Evolutionary conservation across 2,888 invertebrate genomes (phyloP).

Genomic region (Pristionchus japonicus): DNA sequence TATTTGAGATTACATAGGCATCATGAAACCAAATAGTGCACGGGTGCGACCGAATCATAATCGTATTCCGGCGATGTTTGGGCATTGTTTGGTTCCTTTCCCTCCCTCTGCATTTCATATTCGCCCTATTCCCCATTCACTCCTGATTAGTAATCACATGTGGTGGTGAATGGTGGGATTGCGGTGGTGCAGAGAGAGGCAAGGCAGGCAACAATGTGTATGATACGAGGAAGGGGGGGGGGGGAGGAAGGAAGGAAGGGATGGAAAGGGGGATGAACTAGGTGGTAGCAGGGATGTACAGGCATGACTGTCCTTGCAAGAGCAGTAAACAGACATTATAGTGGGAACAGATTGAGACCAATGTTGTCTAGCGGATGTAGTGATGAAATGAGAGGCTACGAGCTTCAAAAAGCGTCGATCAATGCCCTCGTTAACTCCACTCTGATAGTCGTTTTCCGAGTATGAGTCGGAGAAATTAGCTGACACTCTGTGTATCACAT

Average conservation of each 20-base stretch:
- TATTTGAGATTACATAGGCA: no score
- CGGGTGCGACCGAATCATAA: background rate
- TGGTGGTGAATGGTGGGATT: background rate
- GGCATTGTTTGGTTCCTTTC: background rate
- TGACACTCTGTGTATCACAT: background rate
- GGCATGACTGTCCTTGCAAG: background rate
- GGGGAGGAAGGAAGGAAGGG: background rate
- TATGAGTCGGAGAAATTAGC: background rate
- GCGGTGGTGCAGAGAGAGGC: background rate
- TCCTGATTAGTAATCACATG: slow-evolving; percentile 18
- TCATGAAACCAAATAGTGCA: no score
- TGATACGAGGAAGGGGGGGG: background rate
- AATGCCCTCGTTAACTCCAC: background rate
- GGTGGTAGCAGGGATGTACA: background rate
- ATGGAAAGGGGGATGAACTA: background rate
- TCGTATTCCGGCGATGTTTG: background rate
- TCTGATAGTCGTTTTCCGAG: background rate
- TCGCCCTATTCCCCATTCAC: background rate
- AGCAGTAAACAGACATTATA: background rate
- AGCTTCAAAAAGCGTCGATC: background rate
- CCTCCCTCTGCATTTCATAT: background rate
- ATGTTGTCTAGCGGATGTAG: background rate
- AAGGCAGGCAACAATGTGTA: background rate
- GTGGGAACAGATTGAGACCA: background rate
- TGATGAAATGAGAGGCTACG: background rate